These are phyloP conservation scores for Micronycteris hirsuta DNA, from an alignment of 2,113 vertebrate species.

Conservation along the genomic window DNA sequence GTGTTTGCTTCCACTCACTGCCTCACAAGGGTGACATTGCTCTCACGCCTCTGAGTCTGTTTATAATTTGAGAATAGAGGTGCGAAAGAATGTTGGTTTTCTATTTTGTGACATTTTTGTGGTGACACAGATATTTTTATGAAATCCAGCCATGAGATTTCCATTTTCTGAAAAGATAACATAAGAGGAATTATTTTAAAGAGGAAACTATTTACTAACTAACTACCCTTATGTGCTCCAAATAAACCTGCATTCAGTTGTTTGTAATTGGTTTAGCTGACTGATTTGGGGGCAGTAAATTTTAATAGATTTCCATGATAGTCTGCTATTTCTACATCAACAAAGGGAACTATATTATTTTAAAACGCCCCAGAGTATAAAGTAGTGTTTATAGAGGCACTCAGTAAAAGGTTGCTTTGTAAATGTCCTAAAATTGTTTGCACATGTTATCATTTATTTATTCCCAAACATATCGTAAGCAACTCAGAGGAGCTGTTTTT, in stretches of 20 bases:
- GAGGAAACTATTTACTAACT: constrained; percentile 7
- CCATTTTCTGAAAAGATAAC: constrained; percentile 48
- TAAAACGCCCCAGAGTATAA: constrained; percentile 29
- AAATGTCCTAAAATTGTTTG: constrained; percentile 57
- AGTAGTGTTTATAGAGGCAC: constrained; percentile 50
- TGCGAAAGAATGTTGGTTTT: constrained; percentile 57
- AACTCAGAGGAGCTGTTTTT: constrained; percentile 44
- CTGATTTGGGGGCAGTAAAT: constrained; percentile 36
- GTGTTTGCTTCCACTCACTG: neutral
- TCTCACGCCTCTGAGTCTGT: neutral
- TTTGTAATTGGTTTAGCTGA: constrained; percentile 44
- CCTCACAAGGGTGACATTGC: neutral
- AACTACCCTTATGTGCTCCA: neutral
- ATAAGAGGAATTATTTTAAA: constrained; percentile 51
- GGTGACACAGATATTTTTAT: constrained; percentile 51
- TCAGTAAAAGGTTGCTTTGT: constrained; percentile 48
- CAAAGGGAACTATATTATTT: constrained; percentile 46
- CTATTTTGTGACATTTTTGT: constrained; percentile 64
- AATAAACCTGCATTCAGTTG: constrained; percentile 40
- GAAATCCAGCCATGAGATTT: constrained; percentile 40
- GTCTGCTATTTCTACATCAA: constrained; percentile 46
- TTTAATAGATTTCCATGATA: constrained; percentile 49
- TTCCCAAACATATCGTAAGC: constrained; percentile 40
- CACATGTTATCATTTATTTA: constrained; percentile 59
- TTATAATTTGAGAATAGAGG: constrained; percentile 51